Conservation (phyloP, 2,113 vertebrate species). For the Bombycilla garrulus region DNA sequence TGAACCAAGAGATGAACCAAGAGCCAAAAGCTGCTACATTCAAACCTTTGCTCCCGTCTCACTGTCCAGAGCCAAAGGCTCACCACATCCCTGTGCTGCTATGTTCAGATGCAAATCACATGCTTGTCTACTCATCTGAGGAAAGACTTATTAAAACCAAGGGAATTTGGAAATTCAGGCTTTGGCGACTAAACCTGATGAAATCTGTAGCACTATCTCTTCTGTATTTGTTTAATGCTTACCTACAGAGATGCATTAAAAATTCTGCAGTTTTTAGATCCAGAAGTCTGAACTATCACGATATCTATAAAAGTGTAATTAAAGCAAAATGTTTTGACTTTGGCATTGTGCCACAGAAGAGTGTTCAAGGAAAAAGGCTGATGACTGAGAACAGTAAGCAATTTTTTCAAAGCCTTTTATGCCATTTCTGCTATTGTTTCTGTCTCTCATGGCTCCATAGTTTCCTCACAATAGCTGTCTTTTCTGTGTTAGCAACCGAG, state of each 20-base stretch:
- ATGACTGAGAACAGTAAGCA: neutral
- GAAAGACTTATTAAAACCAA: neutral
- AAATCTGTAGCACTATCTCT: neutral
- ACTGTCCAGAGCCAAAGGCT: neutral
- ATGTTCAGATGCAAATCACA: neutral
- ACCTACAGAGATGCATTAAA: neutral
- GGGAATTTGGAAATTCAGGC: neutral
- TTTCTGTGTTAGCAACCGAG: neutral
- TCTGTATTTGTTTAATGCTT: neutral
- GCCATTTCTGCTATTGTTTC: neutral
- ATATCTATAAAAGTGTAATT: neutral
- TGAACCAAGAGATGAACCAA: neutral
- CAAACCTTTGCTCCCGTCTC: neutral
- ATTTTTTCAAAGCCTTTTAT: neutral
- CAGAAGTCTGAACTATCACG: neutral
- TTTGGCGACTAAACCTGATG: neutral
- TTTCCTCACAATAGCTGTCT: neutral
- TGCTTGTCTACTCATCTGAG: neutral
- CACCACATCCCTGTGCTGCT: neutral
- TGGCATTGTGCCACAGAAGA: neutral
- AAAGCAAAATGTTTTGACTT: neutral
- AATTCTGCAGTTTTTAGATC: neutral
- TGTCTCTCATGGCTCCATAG: neutral
- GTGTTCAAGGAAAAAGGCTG: neutral
- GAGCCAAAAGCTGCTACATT: neutral